Base-by-base conservation (phyloP, 2,888 invertebrate species). In the Pilophorus perplexus region DNA sequence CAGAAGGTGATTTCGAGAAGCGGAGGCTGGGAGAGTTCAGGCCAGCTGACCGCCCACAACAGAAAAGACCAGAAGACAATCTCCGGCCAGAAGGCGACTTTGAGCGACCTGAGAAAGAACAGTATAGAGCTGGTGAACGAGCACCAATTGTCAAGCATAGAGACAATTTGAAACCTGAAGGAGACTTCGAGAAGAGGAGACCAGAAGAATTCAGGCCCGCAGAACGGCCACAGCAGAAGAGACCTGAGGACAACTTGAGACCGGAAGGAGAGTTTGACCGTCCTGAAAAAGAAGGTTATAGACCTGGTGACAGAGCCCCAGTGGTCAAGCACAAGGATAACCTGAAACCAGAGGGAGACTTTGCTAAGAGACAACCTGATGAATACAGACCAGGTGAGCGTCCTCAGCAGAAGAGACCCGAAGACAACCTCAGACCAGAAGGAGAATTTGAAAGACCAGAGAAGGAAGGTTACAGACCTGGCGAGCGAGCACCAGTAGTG, bases 91-190 rank as follows among this genome's bases (percentile, higher is more conserved):
- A 71, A 67, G 75, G 77, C 50, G 80, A 80, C 3, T 79, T 81
- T 67, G 79, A 80, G 82, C 6, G 66, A 68, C 82, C 81, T 5
- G 76, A 76, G 77, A 40, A 70, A 18, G 73, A 74, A 46, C 67
- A 73, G 25, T 68, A 72, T 4, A 44, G 59, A 2, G 76, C 78
- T 20, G 77, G 76, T 3, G 81, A 81, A 40, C 75, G 80, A 68
- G 72, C 73, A 3, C 65, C 69, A 16, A 69, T 67, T 3, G 71
- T 71, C 1, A 74, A 71, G 48, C 73, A 69, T 22, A 66, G 77
- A 12, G 85, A 85, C 70, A 85, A 85, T 72, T 72, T 85, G 0
- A 75, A 75, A 42, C 80, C 81, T 0, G 84, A 83, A n/a, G 81
- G 81, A 2, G 80, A 81, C 50, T 81, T 82, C 74, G 72, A 78